A percentile compares a stretch with the other conserved stretches of the same genome.
These are phyloP conservation scores for Bombus pyrosoma DNA, from an alignment of 1,140 invertebrate species.

Conservation along the genomic window DNA sequence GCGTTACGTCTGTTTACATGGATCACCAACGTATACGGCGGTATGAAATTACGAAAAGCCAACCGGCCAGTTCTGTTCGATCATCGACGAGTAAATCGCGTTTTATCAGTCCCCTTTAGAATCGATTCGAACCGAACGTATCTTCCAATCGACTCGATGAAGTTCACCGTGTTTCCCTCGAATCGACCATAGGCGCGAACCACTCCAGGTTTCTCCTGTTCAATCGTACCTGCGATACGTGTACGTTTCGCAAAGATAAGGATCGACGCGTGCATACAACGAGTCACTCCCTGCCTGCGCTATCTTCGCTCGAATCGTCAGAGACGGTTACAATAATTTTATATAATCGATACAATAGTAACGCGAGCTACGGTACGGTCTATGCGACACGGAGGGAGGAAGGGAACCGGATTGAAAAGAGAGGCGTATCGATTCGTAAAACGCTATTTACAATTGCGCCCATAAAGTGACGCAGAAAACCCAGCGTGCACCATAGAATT, in stretches of 20 bases:
- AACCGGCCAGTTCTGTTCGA: not conserved
- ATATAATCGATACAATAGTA: constrained; percentile 45
- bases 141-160: not conserved
- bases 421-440: constrained; percentile 47
- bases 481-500: constrained; percentile 26
- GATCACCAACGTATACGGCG: too few species aligned
- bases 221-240: not conserved
- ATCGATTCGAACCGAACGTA: not conserved
- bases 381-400: not conserved
- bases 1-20: constrained; percentile 28
- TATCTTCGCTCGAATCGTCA: constrained; percentile 14
- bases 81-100: too few species aligned
- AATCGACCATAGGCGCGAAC: too few species aligned
- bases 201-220: not conserved
- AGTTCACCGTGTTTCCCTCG: not conserved
- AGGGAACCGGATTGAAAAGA: not conserved
- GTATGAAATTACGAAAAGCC: not conserved
- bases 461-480: constrained; percentile 37
- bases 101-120: not conserved
- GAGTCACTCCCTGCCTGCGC: not conserved
- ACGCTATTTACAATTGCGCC: constrained; percentile 43
- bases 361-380: constrained; percentile 22
- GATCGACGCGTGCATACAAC: constrained; percentile 19
- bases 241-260: not conserved
- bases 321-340: constrained; percentile 42